Conservation (phyloP, 2,888 invertebrate genomes). For the Pseudeuparius sepicola region DNA sequence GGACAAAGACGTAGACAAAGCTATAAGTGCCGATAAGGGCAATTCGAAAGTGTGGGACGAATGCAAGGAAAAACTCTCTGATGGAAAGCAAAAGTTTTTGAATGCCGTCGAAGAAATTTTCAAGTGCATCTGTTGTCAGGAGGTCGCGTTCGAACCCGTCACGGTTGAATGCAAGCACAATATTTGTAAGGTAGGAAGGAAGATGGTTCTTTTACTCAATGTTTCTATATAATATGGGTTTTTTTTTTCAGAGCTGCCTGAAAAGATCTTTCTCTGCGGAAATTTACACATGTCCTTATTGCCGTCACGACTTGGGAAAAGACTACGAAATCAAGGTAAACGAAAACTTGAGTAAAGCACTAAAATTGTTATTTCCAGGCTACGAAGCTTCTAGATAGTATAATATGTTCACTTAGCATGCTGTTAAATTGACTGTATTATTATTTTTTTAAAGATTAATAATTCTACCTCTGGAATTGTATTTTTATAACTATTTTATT, state of each 20-base stretch:
- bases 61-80: conserved; percentile 41
- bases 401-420: too few species aligned
- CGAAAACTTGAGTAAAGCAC: conserved; percentile 43
- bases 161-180: conserved; percentile 68
- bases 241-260: conserved; percentile 42
- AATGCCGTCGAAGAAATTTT: conserved; percentile 55
- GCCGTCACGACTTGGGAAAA: conserved; percentile 52
- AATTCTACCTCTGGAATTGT: too few species aligned
- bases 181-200: conserved; percentile 56
- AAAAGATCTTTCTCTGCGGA: conserved; percentile 50
- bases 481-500: too few species aligned
- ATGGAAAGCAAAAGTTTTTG: conserved; percentile 53
- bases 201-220: too few species aligned
- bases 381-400: too few species aligned
- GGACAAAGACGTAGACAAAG: conserved; percentile 31
- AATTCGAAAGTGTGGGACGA: conserved; percentile 63
- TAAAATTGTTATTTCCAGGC: conserved; percentile 56
- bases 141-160: conserved; percentile 57
- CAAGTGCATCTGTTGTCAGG: conserved; percentile 72
- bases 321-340: conserved; percentile 43
- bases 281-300: conserved; percentile 57
- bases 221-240: conserved; percentile 8
- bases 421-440: too few species aligned
- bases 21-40: conserved; percentile 46
- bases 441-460: too few species aligned